A percentile compares a stretch with the other conserved stretches of the same genome.
These are phyloP conservation scores for Conomelus anceps DNA, from an alignment of 2,888 invertebrate genomes.

Conservation along the genomic window DNA sequence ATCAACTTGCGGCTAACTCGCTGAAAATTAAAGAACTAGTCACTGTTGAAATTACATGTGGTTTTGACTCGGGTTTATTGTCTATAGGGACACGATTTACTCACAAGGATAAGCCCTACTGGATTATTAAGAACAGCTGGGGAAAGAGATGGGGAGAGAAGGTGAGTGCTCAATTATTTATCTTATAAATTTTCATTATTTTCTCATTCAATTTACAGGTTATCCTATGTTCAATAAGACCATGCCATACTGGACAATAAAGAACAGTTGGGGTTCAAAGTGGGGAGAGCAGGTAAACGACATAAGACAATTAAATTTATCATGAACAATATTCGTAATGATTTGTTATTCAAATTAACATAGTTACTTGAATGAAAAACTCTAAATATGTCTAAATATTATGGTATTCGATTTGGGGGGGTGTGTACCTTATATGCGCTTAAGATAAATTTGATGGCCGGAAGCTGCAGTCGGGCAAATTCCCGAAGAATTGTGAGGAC, in stretches of 20 bases:
- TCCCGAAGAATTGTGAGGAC: too few species aligned
- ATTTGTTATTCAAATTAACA: not conserved
- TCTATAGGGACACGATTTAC: constrained; percentile 68
- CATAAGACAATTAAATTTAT: not conserved
- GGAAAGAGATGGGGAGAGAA: constrained; percentile 83
- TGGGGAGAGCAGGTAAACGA: constrained; percentile 74
- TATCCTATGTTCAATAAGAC: constrained; percentile 74
- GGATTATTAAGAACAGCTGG: constrained; percentile 96
- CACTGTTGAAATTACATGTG: not conserved
- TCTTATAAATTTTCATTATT: constrained; percentile 20
- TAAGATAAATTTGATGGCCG: too few species aligned
- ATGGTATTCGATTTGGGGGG: too few species aligned
- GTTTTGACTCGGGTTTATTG: not conserved
- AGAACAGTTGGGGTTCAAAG: constrained; percentile 86
- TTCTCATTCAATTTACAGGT: constrained; percentile 47
- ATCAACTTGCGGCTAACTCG: not conserved
- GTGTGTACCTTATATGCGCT: too few species aligned
- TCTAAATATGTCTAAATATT: too few species aligned
- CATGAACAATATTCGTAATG: not conserved
- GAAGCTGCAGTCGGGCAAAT: too few species aligned
- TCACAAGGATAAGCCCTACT: constrained; percentile 75
- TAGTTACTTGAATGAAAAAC: not conserved
- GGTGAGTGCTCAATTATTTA: constrained; percentile 40
- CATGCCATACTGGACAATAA: constrained; percentile 85
- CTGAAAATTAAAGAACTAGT: not conserved